A percentile compares a stretch with the other conserved stretches of the same genome.
These are phyloP conservation scores for Halictus ligatus DNA, from an alignment of 2,888 invertebrate species.

Conservation along the genomic window DNA sequence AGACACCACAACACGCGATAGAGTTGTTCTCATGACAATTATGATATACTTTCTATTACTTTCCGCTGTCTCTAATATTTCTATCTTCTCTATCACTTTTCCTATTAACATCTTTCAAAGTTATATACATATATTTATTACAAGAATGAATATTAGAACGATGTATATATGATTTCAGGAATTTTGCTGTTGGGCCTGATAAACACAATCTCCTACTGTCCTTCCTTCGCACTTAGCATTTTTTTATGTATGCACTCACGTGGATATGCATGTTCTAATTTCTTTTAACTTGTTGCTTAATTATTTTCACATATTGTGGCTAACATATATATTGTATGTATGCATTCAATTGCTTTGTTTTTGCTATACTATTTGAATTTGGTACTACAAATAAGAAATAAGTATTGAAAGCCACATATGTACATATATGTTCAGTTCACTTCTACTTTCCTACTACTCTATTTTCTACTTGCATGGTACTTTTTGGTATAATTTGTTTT, in stretches of 20 bases:
- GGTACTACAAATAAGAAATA: not conserved
- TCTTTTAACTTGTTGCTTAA: slow-evolving; percentile 24
- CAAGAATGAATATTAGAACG: slow-evolving; percentile 46
- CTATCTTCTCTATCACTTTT: not conserved
- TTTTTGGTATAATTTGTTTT: slow-evolving; percentile 46
- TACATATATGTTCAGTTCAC: slow-evolving; percentile 28
- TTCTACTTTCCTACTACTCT: not conserved
- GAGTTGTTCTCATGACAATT: slow-evolving; percentile 10
- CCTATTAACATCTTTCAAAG: slow-evolving; percentile 7
- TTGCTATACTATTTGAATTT: not conserved
- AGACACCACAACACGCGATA: slow-evolving; percentile 31
- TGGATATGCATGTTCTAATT: slow-evolving; percentile 29
- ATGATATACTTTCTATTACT: slow-evolving; percentile 8
- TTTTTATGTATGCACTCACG: slow-evolving; percentile 45
- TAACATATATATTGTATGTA: slow-evolving; percentile 15
- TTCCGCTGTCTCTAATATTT: not conserved
- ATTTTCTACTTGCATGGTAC: slow-evolving; percentile 51
- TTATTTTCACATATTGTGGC: slow-evolving; percentile 26
- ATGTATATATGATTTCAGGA: slow-evolving; percentile 72
- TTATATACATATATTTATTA: not conserved
- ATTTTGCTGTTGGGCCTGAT: slow-evolving; percentile 71
- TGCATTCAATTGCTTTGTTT: not conserved
- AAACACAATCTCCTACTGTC: slow-evolving; percentile 73
- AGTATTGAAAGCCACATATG: slow-evolving; percentile 16
- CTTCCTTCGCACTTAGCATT: slow-evolving; percentile 71